These are phyloP conservation scores for Corydoras maculifer DNA, from an alignment of 2,113 vertebrate genomes.

Conservation along the genomic window DNA sequence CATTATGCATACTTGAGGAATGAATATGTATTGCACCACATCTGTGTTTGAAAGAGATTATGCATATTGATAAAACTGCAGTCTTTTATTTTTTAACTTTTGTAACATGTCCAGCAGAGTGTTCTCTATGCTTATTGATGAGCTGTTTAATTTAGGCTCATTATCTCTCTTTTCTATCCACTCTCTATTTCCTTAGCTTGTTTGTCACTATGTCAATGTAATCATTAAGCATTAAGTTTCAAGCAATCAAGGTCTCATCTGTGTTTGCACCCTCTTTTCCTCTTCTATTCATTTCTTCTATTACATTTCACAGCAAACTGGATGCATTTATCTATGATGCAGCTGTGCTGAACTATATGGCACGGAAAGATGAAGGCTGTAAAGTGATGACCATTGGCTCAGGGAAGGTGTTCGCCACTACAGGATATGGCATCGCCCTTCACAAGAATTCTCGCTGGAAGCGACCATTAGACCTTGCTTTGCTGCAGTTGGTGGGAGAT, in stretches of 20 bases:
- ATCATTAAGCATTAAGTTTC: not conserved
- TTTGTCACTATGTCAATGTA: slow-evolving; percentile 5
- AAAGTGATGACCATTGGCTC: slow-evolving; percentile 90
- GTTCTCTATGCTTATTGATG: slow-evolving; percentile 6
- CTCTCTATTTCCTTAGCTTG: slow-evolving; percentile 2
- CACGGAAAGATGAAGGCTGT: slow-evolving; percentile 85
- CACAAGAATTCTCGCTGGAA: slow-evolving; percentile 88
- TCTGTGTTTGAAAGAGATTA: not conserved
- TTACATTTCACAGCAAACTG: slow-evolving; percentile 69
- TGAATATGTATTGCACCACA: slow-evolving; percentile 8
- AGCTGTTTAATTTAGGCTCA: not conserved
- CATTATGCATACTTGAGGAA: slow-evolving; percentile 13
- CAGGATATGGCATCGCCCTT: slow-evolving; percentile 83
- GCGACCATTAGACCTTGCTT: slow-evolving; percentile 77
- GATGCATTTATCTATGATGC: slow-evolving; percentile 91
- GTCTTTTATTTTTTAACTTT: not conserved
- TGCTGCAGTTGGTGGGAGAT: slow-evolving; percentile 84
- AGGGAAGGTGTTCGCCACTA: slow-evolving; percentile 85
- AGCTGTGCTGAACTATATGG: slow-evolving; percentile 89
- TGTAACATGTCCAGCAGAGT: slow-evolving; percentile 9
- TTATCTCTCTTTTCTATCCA: not conserved
- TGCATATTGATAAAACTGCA: not conserved
- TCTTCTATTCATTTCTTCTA: slow-evolving; percentile 20
- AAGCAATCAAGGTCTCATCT: not conserved
- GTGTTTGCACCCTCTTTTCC: not conserved